phyloP scores from a whole-genome alignment of 2,113 vertebrate species.

The Pristiophorus japonicus region DNA sequence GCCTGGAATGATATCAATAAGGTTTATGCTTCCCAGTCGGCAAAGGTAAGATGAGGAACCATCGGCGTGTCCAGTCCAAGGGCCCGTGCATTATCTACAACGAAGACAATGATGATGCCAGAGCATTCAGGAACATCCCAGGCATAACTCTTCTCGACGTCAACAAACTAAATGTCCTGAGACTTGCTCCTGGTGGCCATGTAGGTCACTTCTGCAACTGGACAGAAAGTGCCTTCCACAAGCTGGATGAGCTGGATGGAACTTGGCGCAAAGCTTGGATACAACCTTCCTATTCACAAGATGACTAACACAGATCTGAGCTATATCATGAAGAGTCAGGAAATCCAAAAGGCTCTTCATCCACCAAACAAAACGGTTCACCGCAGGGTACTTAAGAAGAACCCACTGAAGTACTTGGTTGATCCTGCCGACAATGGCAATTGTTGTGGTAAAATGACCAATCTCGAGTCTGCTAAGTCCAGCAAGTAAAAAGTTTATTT shows the following conservation, averaged over 20 bases:
- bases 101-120: slow-evolving; percentile 86
- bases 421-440: too few relatives aligned
- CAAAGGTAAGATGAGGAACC: slow-evolving; percentile 98
- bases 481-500: too few relatives aligned
- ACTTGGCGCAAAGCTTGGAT: slow-evolving; percentile 87
- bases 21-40: slow-evolving; percentile 97
- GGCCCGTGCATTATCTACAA: slow-evolving; percentile 94
- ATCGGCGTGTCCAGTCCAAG: slow-evolving; percentile 84
- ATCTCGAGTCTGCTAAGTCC: too few relatives aligned
- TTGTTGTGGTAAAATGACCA: too few relatives aligned
- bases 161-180: slow-evolving; percentile 86
- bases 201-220: slow-evolving; percentile 96
- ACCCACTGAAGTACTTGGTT: too few relatives aligned
- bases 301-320: too few relatives aligned
- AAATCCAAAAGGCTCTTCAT: too few relatives aligned
- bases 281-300: too few relatives aligned
- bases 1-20: slow-evolving; percentile 99
- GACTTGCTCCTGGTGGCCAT: slow-evolving; percentile 88
- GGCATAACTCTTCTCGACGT: slow-evolving; percentile 91
- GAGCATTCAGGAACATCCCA: slow-evolving; percentile 96
- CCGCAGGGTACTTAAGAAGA: too few relatives aligned
- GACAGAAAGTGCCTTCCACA: slow-evolving; percentile 94
- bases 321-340: too few relatives aligned
- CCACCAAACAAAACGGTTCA: too few relatives aligned
- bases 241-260: slow-evolving; percentile 86